Evolutionary conservation across 2,888 invertebrate genomes (phyloP).

Genomic region (Erynnis tages): DNA sequence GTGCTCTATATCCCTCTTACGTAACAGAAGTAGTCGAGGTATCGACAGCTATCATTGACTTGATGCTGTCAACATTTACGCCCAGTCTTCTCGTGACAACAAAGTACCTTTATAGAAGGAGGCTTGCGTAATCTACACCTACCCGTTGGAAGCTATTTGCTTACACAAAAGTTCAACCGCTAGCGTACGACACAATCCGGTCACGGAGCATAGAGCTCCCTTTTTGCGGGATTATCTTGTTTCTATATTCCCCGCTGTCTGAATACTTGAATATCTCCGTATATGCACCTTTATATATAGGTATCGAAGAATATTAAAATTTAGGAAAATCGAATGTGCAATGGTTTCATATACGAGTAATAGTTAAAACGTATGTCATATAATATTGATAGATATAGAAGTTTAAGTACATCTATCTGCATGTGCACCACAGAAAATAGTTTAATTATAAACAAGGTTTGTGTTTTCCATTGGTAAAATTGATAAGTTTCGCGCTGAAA

Average conservation of each 20-base stretch:
- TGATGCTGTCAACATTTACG: conserved; percentile 11
- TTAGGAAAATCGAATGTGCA: no score
- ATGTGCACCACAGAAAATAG: no score
- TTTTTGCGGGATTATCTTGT: conserved; percentile 21
- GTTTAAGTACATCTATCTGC: no score
- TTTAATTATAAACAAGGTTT: no score
- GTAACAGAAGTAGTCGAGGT: conserved; percentile 7
- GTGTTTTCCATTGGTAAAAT: no score
- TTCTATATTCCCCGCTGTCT: conserved; percentile 15
- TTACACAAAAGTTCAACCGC: neutral
- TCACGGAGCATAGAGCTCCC: neutral
- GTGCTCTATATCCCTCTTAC: conserved; percentile 17
- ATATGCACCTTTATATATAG: no score
- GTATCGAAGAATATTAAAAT: no score
- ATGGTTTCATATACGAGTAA: no score
- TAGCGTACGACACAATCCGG: neutral
- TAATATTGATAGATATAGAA: no score
- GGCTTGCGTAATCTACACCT: conserved; percentile 32
- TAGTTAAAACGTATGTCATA: no score
- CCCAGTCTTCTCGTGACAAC: neutral
- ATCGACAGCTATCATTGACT: conserved; percentile 4
- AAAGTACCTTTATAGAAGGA: conserved; percentile 5
- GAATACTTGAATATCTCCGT: no score
- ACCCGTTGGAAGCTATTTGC: neutral
- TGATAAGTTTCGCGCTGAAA: no score